Evolutionary conservation across 2,113 vertebrate species (phyloP).

Genomic region (Craseonycteris thonglongyai): DNA sequence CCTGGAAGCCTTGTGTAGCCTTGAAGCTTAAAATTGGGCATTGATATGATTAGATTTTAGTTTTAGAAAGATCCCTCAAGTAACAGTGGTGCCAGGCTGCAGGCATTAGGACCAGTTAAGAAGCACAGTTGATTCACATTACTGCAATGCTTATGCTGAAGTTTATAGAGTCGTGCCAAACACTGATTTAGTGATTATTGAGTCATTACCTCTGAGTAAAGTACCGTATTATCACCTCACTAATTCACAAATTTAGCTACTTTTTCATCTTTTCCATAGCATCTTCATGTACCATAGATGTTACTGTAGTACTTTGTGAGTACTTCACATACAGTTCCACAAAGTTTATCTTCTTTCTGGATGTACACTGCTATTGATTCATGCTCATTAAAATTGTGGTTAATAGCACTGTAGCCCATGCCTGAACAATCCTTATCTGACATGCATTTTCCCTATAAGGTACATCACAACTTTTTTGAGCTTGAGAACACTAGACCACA

Average conservation of each 20-base stretch:
- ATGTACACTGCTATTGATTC: not conserved
- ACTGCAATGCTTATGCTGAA: not conserved
- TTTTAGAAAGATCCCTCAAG: not conserved
- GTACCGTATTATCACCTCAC: not conserved
- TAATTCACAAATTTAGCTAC: not conserved
- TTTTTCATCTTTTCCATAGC: not conserved
- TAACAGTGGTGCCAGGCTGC: not conserved
- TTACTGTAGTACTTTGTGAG: not conserved
- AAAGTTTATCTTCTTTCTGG: not conserved
- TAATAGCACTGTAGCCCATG: not conserved
- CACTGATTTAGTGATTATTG: not conserved
- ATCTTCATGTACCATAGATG: not conserved
- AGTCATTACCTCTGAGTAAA: not conserved
- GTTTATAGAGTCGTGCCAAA: not conserved
- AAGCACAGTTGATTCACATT: not conserved
- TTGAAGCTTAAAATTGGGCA: not conserved
- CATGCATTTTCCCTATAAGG: not conserved
- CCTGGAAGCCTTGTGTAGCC: not conserved
- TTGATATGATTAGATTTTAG: not conserved
- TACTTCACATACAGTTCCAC: not conserved
- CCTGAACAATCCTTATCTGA: not conserved
- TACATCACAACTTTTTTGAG: not conserved
- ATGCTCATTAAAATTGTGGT: not conserved
- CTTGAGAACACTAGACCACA: not conserved
- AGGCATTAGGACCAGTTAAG: not conserved